A percentile compares a stretch with the other conserved stretches of the same genome.
Evolutionary conservation across 2,888 invertebrate genomes (phyloP).

Genomic region (Carabus problematicus): DNA sequence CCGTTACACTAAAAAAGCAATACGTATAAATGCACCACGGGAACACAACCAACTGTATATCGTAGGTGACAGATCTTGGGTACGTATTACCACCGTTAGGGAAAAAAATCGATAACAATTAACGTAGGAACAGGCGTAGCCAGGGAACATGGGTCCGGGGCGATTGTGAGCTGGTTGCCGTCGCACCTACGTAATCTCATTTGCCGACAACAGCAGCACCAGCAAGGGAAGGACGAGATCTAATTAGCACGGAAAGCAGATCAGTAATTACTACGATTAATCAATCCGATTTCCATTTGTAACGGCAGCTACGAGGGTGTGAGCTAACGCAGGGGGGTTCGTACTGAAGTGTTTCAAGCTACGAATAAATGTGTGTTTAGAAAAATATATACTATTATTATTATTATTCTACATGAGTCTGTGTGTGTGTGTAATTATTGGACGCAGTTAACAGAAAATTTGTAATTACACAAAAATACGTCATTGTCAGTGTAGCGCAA

Average conservation of each 20-base stretch:
- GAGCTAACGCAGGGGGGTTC: too few relatives aligned
- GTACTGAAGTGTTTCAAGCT: not conserved
- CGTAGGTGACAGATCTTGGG: conserved; percentile 59
- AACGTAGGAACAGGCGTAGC: conserved; percentile 57
- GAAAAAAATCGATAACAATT: conserved; percentile 63
- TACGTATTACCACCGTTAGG: conserved; percentile 59
- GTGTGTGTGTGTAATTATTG: conserved; percentile 3
- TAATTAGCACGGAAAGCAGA: conserved; percentile 57
- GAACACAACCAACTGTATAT: too few relatives aligned
- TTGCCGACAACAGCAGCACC: conserved; percentile 50
- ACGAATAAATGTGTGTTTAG: not conserved
- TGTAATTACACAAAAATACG: conserved; percentile 39
- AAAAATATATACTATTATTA: too few relatives aligned
- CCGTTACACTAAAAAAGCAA: too few relatives aligned
- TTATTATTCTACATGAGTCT: too few relatives aligned
- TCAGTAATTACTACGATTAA: conserved; percentile 67
- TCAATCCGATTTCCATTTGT: conserved; percentile 59
- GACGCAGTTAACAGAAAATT: conserved; percentile 31
- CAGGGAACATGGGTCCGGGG: conserved; percentile 47
- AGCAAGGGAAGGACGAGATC: conserved; percentile 43
- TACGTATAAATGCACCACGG: too few relatives aligned
- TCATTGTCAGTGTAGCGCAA: conserved; percentile 31
- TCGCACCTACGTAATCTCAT: conserved; percentile 58
- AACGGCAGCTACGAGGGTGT: conserved; percentile 1
- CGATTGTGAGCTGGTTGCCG: conserved; percentile 57